These are phyloP conservation scores for Dreissena polymorpha DNA, from an alignment of 1,140 invertebrate genomes.

Conservation along the genomic window DNA sequence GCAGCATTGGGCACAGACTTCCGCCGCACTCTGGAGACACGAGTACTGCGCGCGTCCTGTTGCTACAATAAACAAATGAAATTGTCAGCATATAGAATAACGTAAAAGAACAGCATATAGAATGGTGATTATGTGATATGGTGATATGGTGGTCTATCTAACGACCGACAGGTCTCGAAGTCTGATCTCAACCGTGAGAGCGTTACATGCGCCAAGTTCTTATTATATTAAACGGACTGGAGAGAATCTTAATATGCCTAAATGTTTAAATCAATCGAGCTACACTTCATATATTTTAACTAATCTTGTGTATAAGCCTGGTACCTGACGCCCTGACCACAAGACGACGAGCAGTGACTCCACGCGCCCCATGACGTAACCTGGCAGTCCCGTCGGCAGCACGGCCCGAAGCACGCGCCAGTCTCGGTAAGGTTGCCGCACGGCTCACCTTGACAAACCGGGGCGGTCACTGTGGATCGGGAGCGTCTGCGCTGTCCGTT, in stretches of 20 bases:
- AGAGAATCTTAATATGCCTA: no score
- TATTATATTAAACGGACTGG: no score
- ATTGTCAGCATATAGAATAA: not conserved
- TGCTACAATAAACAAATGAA: conserved; percentile 8
- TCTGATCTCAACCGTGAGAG: not conserved
- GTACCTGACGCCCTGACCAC: conserved; percentile 68
- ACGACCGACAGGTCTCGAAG: not conserved
- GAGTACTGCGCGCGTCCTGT: conserved; percentile 43
- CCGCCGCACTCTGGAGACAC: conserved; percentile 49
- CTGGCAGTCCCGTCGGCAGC: conserved; percentile 67
- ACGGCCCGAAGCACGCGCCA: conserved; percentile 59
- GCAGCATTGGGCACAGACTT: conserved; percentile 34
- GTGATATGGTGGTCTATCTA: not conserved
- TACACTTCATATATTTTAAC: not conserved
- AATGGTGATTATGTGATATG: not conserved
- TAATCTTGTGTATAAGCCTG: not conserved
- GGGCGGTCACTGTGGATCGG: conserved; percentile 46
- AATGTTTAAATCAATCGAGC: no score
- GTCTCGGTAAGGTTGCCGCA: conserved; percentile 59
- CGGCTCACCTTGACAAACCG: conserved; percentile 57
- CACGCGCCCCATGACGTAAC: conserved; percentile 63
- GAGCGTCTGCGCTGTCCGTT: conserved; percentile 60
- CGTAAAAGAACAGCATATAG: no score
- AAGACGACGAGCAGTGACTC: conserved; percentile 61
- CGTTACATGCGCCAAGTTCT: not conserved